A percentile compares a stretch with the other conserved stretches of the same genome.
phyloP scores from a whole-genome alignment of 1,140 invertebrate genomes.

The Trachymyrmex cornetzi region DNA sequence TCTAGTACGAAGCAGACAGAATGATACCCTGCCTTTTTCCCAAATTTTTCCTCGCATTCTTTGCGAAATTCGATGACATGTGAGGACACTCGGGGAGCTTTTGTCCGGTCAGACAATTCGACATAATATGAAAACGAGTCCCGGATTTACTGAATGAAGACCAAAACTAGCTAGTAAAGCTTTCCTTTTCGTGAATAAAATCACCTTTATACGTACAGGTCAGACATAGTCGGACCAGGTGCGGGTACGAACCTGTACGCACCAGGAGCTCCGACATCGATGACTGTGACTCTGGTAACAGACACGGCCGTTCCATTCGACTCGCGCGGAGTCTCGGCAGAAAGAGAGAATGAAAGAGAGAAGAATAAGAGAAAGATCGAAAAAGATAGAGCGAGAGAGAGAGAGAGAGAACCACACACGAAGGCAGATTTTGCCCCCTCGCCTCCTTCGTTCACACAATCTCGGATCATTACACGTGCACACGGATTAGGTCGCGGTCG shows the following conservation, averaged over 20 bases:
- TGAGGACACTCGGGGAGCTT: slow-evolving; percentile 10
- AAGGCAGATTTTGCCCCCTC: slow-evolving; percentile 51
- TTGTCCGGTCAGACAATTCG: slow-evolving; percentile 40
- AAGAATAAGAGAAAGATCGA: slow-evolving; percentile 31
- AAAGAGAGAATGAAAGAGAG: slow-evolving; percentile 38
- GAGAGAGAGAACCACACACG: slow-evolving; percentile 64
- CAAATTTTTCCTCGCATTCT: slow-evolving; percentile 15
- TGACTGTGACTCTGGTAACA: slow-evolving; percentile 60
- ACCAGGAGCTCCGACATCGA: slow-evolving; percentile 38
- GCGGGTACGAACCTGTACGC: slow-evolving; percentile 44
- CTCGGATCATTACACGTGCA: slow-evolving; percentile 55
- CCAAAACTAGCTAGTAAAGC: neutral
- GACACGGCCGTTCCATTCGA: slow-evolving; percentile 21
- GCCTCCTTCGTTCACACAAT: slow-evolving; percentile 37
- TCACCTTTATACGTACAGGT: slow-evolving; percentile 44
- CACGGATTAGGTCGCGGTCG: slow-evolving; percentile 70
- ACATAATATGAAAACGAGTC: slow-evolving; percentile 33
- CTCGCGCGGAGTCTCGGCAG: slow-evolving; percentile 36
- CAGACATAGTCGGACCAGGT: slow-evolving; percentile 30
- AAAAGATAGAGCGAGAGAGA: slow-evolving; percentile 16
- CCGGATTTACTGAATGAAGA: slow-evolving; percentile 18
- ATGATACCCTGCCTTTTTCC: neutral
- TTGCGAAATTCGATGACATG: neutral
- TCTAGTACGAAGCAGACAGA: neutral
- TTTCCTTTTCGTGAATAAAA: slow-evolving; percentile 39